Evolutionary conservation across 2,113 vertebrate genomes (phyloP).

Genomic region (Pteronura brasiliensis): DNA sequence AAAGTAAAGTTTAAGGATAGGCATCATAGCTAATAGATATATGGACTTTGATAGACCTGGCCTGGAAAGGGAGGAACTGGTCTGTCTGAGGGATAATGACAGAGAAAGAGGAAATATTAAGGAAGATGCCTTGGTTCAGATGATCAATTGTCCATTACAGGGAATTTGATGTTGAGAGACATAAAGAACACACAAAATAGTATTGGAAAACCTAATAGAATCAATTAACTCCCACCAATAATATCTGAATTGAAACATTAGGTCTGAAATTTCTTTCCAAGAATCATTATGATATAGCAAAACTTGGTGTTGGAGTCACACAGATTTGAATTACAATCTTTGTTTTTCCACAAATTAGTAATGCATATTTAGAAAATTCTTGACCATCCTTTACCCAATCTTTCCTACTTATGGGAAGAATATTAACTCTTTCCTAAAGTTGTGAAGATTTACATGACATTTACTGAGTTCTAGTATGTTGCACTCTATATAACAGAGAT

Average conservation of each 20-base stretch:
- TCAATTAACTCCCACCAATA: background rate
- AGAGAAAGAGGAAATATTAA: background rate
- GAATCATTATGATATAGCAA: background rate
- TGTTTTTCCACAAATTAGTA: background rate
- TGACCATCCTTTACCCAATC: background rate
- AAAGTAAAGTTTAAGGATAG: background rate
- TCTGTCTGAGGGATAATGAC: background rate
- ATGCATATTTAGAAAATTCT: background rate
- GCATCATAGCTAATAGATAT: background rate
- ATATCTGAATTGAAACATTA: background rate
- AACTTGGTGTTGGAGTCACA: background rate
- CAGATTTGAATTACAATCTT: background rate
- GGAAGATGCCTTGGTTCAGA: background rate
- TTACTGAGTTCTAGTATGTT: background rate
- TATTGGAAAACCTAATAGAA: background rate
- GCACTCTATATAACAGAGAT: background rate
- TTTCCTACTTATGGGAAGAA: background rate
- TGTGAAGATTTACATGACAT: background rate
- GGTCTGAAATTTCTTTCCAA: background rate
- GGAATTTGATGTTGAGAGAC: background rate
- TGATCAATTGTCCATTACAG: background rate
- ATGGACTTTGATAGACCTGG: background rate
- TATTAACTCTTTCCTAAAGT: background rate
- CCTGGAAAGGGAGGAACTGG: background rate
- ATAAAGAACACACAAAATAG: background rate